Base-by-base conservation (phyloP, 2,113 vertebrate species). In the Condylura cristata region DNA sequence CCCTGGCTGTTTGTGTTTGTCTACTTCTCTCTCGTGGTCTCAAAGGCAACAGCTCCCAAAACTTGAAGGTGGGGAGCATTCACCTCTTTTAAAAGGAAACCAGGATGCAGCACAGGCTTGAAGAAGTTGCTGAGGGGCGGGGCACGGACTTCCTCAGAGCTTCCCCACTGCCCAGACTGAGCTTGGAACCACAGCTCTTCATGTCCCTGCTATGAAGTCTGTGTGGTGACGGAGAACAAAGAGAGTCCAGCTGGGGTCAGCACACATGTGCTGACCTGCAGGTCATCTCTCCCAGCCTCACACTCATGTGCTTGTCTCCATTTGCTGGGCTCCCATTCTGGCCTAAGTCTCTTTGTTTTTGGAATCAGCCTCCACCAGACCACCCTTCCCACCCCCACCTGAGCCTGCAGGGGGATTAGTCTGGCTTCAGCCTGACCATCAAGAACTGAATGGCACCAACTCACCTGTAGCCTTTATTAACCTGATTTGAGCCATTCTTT, bases 381-480 rank as follows among this genome's bases (percentile, higher is more conserved):
- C 37, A 20, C 16, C 26, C 24, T 53, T 11, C 17, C 20, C 26
- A 0, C 0, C 3, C 6, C 58, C 16, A 14, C 1, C 5, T 6
- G 7, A 24, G 3, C n/a, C 72, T 87, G 13, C 2, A 3, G 9
- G 0, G 58, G 34, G 39, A 28, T 51, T 0, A 0, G 48, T 20
- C n/a, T 70, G 28, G 14, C 10, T 18, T 72, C 8, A 16, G 28
- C 2, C 32, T 85, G 56, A 10, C 20, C 2, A 0, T 83, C 20
- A 32, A 41, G 17, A 53, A 6, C 34, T 22, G 44, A 83, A 34
- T 46, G 17, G 12, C 11, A 24, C 3, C 16, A 22, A 17, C 41
- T 44, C 7, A 3, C 24, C 34, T 0, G 3, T 24, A 56, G 22
- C 41, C 26, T 65, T 30, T 70, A 18, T 20, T 28, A 71, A 39